phyloP scores from a whole-genome alignment of 2,888 invertebrate genomes.

The Hypsopygia costalis region DNA sequence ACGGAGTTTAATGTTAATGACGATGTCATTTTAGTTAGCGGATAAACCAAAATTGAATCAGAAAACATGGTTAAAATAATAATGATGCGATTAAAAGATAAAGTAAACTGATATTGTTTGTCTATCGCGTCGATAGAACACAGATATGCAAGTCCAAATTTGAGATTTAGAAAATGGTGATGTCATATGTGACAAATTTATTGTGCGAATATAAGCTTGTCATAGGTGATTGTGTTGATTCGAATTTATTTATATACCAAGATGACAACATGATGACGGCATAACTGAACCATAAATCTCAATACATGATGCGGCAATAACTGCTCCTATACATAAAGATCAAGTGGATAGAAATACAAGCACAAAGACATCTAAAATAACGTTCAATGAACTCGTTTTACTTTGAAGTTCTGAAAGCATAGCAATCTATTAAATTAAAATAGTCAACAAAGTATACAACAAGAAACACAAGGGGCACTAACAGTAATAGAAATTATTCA shows the following conservation, averaged over 20 bases:
- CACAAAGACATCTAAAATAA: no score
- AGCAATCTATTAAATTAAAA: no score
- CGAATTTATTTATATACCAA: conserved; percentile 4
- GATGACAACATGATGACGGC: conserved; percentile 19
- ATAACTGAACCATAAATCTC: conserved; percentile 10
- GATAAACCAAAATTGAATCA: background rate
- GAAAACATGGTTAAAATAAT: no score
- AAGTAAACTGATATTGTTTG: no score
- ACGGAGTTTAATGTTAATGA: conserved; percentile 16
- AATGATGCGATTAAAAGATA: no score
- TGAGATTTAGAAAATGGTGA: background rate
- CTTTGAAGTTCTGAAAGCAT: no score
- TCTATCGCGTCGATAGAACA: no score
- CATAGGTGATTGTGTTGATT: background rate
- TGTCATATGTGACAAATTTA: background rate
- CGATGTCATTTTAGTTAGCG: conserved; percentile 11
- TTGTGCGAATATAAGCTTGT: background rate
- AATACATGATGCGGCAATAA: background rate
- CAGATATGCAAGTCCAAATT: conserved; percentile 1
- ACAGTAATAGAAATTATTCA: no score
- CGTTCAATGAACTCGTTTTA: no score
- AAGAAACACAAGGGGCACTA: no score
- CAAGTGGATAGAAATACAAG: background rate
- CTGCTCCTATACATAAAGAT: background rate
- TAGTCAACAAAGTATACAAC: no score